Base-by-base conservation (phyloP, 2,888 invertebrate species). In the Nineta flava region DNA sequence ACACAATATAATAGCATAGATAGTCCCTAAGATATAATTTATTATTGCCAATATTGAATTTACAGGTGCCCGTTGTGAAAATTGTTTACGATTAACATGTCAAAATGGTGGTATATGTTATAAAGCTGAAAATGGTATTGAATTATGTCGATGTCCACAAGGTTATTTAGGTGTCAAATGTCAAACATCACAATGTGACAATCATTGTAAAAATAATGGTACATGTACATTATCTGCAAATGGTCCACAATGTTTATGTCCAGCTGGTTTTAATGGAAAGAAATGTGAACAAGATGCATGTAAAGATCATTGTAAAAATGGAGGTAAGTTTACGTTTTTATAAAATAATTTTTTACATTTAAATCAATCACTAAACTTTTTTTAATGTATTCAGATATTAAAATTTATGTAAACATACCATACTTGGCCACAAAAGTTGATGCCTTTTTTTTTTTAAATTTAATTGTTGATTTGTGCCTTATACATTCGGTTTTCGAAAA, bases 31-130 rank as follows among this genome's bases (percentile, higher is more conserved):
- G n/a, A n/a, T n/a, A n/a, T n/a, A n/a, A n/a, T n/a, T n/a, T n/a
- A 26, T 26, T 26, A 6, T 26, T 26, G 7, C 7, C 15, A n/a
- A 46, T 12, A 31, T 7, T 45, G 17, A 42, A 47, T 40, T 49
- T 53, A 6, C 47, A 59, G 73, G 73, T 9, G 61, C 65, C 10
- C 67, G 72, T 42, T 81, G 81, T 57, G 74, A 79, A 55, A 69
- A 73, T 56, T 80, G 80, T 57, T 63, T 67, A 1, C 69, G 70
- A 51, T 59, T 76, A 21, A 65, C 67, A 3, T 83, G 83, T 59
- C 68, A 72, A 49, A 79, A 81, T 61, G 73, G 74, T 12, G 81
- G 80, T 13, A 68, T 73, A 10, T 81, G 81, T 58, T 59, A 66
- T 0, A 66, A 67, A 46, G 65, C 59, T 0, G 54, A 59, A 1